Base-by-base conservation (phyloP, 2,888 invertebrate genomes). In the Atrina japonica region DNA sequence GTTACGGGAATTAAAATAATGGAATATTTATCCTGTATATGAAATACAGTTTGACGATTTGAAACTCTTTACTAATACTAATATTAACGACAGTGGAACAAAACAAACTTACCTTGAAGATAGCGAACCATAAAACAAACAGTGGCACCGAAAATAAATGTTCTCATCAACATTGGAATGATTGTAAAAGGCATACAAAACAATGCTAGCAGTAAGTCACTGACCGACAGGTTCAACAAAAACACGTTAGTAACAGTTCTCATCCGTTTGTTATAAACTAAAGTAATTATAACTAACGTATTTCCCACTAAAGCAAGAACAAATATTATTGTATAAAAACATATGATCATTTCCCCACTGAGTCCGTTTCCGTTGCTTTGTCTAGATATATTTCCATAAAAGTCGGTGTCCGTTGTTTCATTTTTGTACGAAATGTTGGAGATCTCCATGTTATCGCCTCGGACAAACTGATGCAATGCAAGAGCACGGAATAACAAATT, bases 151-250 rank as follows among this genome's bases (percentile, higher is more conserved):
- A 95, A 95, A 78, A 95, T 93, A 89, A 94, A 94, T 85, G 94
- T 93, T 75, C 93, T 90, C 73, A 94, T 91, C 53, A 94, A 90
- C 14, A 93, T 92, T 1, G 94, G 94, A 45, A 94, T 93, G 45
- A 95, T 91, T 0, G 95, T 95, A 82, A 95, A 94, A 0, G 95
- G 95, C 92, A 96, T 94, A 86, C 96, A 96, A 88, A 96, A 94
- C 0, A 96, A 95, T 0, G 95, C 95, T 55, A 96, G 92, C 55
- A 96, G 92, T 70, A 96, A 93, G 86, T 96, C 96, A 55, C 94
- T 93, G 41, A 94, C 92, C 56, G 94, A 93, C 81, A 92, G 83
- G 86, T 91, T 90, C 18, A 91, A 78, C 14, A 92, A 84, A 78
- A 92, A 92, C 25, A 92, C 90, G 78, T 92, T 92, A 25, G 92